Conservation (phyloP, 2,113 vertebrate genomes). For the Amblyornis subalaris region DNA sequence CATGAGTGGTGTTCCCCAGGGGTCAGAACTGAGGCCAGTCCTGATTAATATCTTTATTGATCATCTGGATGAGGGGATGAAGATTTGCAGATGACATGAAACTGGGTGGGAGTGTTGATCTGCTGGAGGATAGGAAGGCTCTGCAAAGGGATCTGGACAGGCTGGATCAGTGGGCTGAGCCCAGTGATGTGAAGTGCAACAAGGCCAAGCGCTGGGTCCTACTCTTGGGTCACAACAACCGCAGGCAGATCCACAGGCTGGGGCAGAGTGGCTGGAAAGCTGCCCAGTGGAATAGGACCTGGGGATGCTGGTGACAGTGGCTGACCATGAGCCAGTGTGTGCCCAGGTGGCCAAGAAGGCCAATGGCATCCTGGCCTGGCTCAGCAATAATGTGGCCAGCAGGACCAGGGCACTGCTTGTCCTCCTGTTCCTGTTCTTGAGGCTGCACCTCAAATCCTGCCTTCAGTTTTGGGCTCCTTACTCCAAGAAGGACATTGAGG, state of each 20-base stretch:
- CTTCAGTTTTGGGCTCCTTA: fast-evolving
- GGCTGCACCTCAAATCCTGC: fast-evolving
- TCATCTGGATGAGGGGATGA: not conserved
- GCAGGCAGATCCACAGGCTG: not conserved
- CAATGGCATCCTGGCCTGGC: not conserved
- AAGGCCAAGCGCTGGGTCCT: not conserved
- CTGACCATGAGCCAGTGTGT: not conserved
- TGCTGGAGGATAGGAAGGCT: not conserved
- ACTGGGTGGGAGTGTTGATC: not conserved
- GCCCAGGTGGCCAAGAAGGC: not conserved
- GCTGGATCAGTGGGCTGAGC: not conserved
- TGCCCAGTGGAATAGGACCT: not conserved
- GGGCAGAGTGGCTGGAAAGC: not conserved
- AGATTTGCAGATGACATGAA: fast-evolving
- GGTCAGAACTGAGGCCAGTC: not conserved
- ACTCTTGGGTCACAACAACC: not conserved
- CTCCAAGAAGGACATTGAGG: not conserved
- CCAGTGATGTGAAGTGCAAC: not conserved
- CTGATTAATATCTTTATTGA: not conserved
- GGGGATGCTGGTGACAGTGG: not conserved
- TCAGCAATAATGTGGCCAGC: not conserved
- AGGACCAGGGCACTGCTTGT: not conserved
- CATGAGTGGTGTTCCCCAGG: not conserved
- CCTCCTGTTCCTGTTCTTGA: fast-evolving
- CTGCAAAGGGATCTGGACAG: not conserved